phyloP scores from a whole-genome alignment of 1,140 invertebrate species.

The Chlorops oryzae region DNA sequence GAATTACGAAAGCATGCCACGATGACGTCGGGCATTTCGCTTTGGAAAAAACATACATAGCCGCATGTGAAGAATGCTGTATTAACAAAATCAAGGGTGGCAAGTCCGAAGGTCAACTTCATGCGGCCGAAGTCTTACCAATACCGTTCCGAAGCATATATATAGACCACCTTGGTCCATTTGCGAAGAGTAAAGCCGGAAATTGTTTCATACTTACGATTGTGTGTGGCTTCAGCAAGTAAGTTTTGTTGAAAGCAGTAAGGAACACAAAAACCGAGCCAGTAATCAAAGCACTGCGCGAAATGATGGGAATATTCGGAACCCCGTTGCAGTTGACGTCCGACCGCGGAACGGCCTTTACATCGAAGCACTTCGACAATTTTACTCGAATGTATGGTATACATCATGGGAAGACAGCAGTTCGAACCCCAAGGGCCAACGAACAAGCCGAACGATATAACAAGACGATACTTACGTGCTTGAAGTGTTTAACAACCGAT shows the following conservation, averaged over 20 bases:
- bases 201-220: conserved; percentile 49
- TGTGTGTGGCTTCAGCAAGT: conserved; percentile 33
- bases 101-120: conserved; percentile 21
- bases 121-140: conserved; percentile 27
- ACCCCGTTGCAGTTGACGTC: not conserved
- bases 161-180: conserved; percentile 33
- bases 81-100: no score
- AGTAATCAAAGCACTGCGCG: conserved; percentile 5
- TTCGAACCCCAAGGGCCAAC: no score
- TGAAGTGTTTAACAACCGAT: no score
- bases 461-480: no score
- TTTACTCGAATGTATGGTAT: no score
- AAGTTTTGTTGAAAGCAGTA: conserved; percentile 2
- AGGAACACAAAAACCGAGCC: conserved; percentile 18
- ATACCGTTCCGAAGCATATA: conserved; percentile 27
- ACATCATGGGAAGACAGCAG: no score
- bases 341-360: conserved; percentile 1
- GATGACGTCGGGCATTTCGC: no score
- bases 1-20: no score
- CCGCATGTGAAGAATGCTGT: no score
- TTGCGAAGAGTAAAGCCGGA: conserved; percentile 25
- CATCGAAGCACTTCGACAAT: conserved; percentile 11
- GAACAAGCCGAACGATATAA: no score
- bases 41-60: no score
- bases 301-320: conserved; percentile 1